Percentiles rank a stretch among this genome's conserved stretches.
Conservation (phyloP, 2,888 invertebrate species). For the Hypolimnas misippus region DNA sequence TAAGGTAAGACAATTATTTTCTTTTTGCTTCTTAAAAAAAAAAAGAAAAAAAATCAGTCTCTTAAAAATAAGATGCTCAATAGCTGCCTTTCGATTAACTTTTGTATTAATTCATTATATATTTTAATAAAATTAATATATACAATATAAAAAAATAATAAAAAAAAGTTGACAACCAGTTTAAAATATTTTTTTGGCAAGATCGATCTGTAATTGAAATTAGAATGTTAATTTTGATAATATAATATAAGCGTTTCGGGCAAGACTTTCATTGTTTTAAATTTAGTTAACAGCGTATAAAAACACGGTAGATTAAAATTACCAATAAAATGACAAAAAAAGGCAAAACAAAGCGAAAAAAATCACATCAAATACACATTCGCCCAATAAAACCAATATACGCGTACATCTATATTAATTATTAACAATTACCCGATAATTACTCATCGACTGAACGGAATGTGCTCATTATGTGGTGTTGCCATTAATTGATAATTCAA, state of each 20-base stretch:
- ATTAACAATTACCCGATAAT: constrained; percentile 54
- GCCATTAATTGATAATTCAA: constrained; percentile 54
- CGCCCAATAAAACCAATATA: constrained; percentile 13
- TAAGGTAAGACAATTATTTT: neutral
- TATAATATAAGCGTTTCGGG: constrained; percentile 27
- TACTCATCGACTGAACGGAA: constrained; percentile 72
- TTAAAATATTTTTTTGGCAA: constrained; percentile 16
- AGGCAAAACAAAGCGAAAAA: neutral
- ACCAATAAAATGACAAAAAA: neutral
- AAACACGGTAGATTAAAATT: neutral
- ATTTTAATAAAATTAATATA: neutral
- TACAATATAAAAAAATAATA: constrained; percentile 2
- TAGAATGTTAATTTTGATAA: neutral
- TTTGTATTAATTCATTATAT: neutral
- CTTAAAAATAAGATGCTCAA: constrained; percentile 16
- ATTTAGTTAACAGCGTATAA: neutral
- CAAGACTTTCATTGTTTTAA: constrained; percentile 19
- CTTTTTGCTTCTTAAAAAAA: neutral
- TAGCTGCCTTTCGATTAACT: constrained; percentile 21
- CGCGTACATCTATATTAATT: constrained; percentile 57
- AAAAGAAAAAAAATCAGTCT: constrained; percentile 23
- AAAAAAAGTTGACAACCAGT: neutral
- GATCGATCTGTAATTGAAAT: neutral
- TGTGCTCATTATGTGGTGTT: constrained; percentile 73
- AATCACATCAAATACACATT: constrained; percentile 12